phyloP scores from a whole-genome alignment of 2,113 vertebrate species.

The Lichenostomus cassidix region DNA sequence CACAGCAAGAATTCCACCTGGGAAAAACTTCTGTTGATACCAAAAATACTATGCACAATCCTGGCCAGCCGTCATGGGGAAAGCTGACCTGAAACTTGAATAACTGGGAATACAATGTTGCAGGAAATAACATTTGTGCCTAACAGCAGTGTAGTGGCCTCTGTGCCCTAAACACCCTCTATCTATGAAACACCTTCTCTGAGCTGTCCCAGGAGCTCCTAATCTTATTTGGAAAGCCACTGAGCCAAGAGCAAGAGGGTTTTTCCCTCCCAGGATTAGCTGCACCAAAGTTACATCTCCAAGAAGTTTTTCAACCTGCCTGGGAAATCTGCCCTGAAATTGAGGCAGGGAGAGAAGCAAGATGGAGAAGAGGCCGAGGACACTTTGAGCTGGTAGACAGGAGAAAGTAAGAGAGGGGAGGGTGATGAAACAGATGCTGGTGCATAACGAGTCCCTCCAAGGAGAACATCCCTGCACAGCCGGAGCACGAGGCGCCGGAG shows the following conservation, averaged over 20 bases:
- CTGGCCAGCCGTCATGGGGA: neutral
- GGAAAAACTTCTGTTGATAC: neutral
- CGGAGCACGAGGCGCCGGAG: neutral
- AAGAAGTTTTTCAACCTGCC: neutral
- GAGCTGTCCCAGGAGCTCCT: neutral
- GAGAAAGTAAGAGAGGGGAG: neutral
- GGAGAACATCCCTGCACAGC: neutral
- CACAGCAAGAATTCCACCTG: neutral
- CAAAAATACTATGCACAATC: neutral
- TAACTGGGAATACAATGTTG: neutral
- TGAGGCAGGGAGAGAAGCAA: neutral
- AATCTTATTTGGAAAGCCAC: neutral
- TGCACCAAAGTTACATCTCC: neutral
- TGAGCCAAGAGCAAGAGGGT: neutral
- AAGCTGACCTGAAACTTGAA: neutral
- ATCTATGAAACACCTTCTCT: neutral
- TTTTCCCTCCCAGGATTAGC: neutral
- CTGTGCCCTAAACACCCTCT: neutral
- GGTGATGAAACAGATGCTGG: neutral
- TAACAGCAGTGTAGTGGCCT: neutral
- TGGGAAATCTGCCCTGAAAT: neutral
- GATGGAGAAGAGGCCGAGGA: neutral
- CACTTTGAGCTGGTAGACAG: neutral
- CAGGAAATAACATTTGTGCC: neutral
- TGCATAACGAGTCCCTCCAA: neutral